These are phyloP conservation scores for Tragelaphus eurycerus DNA, from an alignment of 2,797 vertebrate species.

Conservation along the genomic window DNA sequence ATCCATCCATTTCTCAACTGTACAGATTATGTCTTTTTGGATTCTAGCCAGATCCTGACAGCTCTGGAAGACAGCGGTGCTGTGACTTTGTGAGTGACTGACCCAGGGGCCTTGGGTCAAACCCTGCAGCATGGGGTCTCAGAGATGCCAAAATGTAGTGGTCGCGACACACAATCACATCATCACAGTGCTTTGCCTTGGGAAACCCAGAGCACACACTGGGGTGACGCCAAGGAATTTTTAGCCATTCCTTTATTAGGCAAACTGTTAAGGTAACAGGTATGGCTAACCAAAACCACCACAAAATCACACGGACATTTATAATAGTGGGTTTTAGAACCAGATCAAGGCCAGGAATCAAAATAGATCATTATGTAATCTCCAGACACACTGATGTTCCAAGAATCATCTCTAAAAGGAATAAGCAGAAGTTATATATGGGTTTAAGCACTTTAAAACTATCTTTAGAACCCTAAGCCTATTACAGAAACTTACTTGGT, in stretches of 20 bases:
- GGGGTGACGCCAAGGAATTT: not conserved
- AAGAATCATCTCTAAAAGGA: constrained; percentile 15
- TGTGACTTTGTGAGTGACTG: not conserved
- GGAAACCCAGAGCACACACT: not conserved
- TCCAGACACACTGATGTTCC: constrained; percentile 32
- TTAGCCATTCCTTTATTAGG: not conserved
- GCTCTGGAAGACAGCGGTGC: not conserved
- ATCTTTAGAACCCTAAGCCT: not conserved
- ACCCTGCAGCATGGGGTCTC: not conserved
- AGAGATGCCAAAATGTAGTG: rapidly evolving
- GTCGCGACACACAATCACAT: not conserved
- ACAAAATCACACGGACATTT: not conserved
- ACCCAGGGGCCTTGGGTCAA: not conserved
- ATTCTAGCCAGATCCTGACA: not conserved
- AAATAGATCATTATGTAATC: not conserved
- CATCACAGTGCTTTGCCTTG: no score
- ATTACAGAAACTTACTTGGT: constrained; percentile 76
- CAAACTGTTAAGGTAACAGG: not conserved
- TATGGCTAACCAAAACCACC: not conserved
- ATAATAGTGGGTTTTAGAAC: not conserved
- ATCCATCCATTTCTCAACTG: not conserved
- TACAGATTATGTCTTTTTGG: not conserved
- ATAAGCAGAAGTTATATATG: not conserved
- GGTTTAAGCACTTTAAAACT: constrained; percentile 11
- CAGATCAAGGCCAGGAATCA: constrained; percentile 8